Conservation (phyloP, 1,140 invertebrate genomes). For the Drosophila sucinea region DNA sequence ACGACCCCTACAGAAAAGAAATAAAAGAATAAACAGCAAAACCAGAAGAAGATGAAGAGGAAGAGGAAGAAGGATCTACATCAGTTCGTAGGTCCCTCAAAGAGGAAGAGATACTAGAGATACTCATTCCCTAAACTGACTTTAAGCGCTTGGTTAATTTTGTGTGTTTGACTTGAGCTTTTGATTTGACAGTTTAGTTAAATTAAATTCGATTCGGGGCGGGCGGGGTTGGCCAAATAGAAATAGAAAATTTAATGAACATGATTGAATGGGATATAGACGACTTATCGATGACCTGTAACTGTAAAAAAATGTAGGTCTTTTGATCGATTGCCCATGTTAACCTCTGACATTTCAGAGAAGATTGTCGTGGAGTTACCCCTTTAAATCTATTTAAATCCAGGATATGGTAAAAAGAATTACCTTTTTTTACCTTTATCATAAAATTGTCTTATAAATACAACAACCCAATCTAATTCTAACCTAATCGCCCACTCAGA, state of each 20-base stretch:
- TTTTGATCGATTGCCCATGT: too few species aligned
- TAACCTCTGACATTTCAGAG: too few species aligned
- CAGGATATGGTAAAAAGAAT: conserved; percentile 35
- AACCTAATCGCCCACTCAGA: conserved; percentile 71
- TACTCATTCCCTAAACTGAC: conserved; percentile 41
- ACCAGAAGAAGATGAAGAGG: not conserved
- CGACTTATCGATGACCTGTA: not conserved
- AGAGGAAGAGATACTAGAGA: not conserved
- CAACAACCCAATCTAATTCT: conserved; percentile 69
- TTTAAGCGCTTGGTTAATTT: conserved; percentile 77
- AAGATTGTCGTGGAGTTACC: not conserved
- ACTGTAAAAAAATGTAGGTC: not conserved
- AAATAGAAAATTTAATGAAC: not conserved
- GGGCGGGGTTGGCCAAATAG: conserved; percentile 13
- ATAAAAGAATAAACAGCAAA: conserved; percentile 6
- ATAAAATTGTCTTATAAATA: conserved; percentile 65
- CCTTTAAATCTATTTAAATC: conserved; percentile 16
- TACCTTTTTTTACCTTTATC: conserved; percentile 74
- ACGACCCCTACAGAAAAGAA: conserved; percentile 2
- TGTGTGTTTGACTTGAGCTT: conserved; percentile 57
- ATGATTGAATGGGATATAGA: not conserved
- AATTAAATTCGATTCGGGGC: conserved; percentile 69
- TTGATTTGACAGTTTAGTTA: conserved; percentile 81
- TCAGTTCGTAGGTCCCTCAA: not conserved
- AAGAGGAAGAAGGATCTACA: conserved; percentile 1